Evolutionary conservation across 2,113 vertebrate genomes (phyloP).

Genomic region (Nothocercus julius): DNA sequence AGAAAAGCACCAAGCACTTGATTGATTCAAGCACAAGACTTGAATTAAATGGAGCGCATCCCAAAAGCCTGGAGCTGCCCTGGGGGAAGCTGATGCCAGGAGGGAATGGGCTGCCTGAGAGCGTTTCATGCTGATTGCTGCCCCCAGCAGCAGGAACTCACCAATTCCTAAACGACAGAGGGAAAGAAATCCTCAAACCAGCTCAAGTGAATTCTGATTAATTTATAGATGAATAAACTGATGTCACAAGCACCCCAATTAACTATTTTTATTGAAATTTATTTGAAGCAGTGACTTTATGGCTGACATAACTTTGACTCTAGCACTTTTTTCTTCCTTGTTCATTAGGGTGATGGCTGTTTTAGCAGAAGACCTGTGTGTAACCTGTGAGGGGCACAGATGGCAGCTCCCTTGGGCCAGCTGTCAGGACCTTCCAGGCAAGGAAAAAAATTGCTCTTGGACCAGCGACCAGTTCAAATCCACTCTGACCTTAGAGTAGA

Average conservation of each 20-base stretch:
- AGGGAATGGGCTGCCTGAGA: neutral
- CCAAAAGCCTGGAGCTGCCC: no score
- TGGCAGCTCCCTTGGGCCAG: neutral
- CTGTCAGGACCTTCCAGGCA: neutral
- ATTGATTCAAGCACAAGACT: neutral
- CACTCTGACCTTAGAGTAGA: neutral
- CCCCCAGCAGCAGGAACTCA: neutral
- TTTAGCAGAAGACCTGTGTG: fast-evolving
- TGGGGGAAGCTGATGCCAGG: no score
- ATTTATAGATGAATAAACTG: neutral
- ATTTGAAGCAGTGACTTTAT: neutral
- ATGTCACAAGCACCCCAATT: neutral
- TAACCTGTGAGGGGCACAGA: fast-evolving
- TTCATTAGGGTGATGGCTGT: neutral
- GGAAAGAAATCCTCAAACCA: neutral
- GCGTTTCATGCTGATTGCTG: neutral
- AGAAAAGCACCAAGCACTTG: neutral
- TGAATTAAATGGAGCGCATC: neutral
- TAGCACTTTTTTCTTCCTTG: neutral
- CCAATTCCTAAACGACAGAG: neutral
- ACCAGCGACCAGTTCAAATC: fast-evolving
- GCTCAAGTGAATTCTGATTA: neutral
- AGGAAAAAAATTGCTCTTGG: neutral
- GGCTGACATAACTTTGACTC: neutral
- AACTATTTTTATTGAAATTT: neutral